Base-by-base conservation (phyloP, 2,888 invertebrate species). In the Pterobdella sp. region DNA sequence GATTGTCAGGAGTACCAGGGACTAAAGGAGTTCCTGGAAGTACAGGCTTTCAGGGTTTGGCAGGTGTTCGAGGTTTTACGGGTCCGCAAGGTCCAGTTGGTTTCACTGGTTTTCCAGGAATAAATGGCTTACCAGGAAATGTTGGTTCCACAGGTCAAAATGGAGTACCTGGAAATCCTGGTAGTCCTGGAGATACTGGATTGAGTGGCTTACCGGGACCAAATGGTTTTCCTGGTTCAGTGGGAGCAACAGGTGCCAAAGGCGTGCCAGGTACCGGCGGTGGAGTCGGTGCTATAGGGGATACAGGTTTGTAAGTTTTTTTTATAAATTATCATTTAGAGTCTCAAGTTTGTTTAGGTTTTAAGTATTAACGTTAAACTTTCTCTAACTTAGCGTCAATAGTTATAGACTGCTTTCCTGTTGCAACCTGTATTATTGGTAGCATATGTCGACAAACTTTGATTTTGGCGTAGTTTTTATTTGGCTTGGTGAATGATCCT, bases 181-280 rank as follows among this genome's bases (percentile, higher is more conserved):
- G 76, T n/a, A n/a, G 69, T 35, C 63, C 72, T 36, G 76, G 76
- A 65, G 26, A 26, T 22, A 60, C 73, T 42, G 77, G 77, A 22
- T 37, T 74, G 10, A 74, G 74, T 18, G 77, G 77, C 52, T 29
- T 37, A 18, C 63, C 67, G 29, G 77, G 77, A 36, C 31, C 63
- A 26, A 74, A 72, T 42, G 77, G 77, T 31, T 42, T 29, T n/a
- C 73, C 75, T 32, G 77, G 77, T 68, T 49, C 71, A 29, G 68
- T 4, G 7, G 72, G 72, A 52, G 26, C 49, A 52, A 36, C 68
- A 49, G 77, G 77, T 63, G 29, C 32, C 31, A n/a, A 10, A 35
- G 75, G 76, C 32, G n/a, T 26, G 29, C 29, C 37, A 31, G 74
- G 74, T 49, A 10, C 65, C 3, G 10, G 34, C 1, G 74, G 74